phyloP scores from a whole-genome alignment of 2,113 vertebrate species.

The Eidolon helvum region DNA sequence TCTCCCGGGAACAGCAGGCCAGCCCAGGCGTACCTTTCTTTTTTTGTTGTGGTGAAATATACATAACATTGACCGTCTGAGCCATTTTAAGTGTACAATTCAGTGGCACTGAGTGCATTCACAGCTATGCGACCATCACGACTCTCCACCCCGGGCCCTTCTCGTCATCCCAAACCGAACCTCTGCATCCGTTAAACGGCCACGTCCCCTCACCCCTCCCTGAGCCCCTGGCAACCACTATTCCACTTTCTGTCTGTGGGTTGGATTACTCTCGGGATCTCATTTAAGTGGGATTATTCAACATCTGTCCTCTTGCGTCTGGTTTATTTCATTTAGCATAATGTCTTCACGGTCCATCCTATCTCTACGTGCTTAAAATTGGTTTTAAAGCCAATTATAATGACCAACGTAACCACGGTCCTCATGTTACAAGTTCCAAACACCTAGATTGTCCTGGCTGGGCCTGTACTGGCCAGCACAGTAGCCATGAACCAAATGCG shows the following conservation, averaged over 20 bases:
- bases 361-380: background rate
- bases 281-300: background rate
- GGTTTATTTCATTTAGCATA: background rate
- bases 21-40: background rate
- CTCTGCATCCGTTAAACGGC: background rate
- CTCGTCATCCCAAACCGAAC: background rate
- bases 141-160: background rate
- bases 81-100: background rate
- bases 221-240: background rate
- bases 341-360: background rate
- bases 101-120: background rate
- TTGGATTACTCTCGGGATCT: background rate
- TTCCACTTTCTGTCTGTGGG: background rate
- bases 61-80: background rate
- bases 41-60: no score
- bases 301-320: background rate
- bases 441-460: background rate
- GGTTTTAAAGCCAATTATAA: background rate
- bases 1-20: background rate
- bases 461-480: background rate
- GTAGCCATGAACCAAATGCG: fast-evolving
- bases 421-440: background rate
- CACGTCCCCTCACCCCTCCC: background rate
- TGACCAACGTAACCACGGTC: background rate
- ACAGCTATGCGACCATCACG: no score